These are phyloP conservation scores for Hippocampus comes DNA, from an alignment of 2,113 vertebrate species.

Conservation along the genomic window DNA sequence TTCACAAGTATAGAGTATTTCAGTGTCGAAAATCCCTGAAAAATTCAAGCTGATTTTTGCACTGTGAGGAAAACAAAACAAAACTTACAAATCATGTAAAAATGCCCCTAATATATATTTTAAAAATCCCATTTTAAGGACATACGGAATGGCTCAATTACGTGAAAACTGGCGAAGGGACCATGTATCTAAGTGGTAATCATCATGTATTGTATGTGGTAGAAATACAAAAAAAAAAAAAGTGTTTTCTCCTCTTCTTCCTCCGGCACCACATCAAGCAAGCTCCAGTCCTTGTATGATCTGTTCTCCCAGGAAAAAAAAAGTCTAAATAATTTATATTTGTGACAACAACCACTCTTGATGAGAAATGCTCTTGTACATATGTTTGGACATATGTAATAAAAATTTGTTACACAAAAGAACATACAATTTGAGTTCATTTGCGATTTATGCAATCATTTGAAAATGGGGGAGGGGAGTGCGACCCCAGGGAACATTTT, in stretches of 20 bases:
- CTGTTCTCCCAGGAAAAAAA: conserved; percentile 50
- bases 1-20: not conserved
- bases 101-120: not conserved
- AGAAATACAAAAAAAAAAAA: not conserved
- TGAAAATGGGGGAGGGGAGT: no score
- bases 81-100: not conserved
- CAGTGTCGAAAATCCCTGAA: not conserved
- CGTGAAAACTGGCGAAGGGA: conserved; percentile 28
- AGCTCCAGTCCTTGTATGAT: conserved; percentile 52
- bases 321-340: conserved; percentile 95
- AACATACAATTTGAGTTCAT: not conserved
- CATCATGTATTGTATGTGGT: conserved; percentile 5
- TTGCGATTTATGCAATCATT: no score
- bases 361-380: conserved; percentile 92
- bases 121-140: conserved; percentile 28
- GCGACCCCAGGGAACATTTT: no score
- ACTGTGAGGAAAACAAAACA: not conserved
- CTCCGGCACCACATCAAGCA: conserved; percentile 26
- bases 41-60: not conserved
- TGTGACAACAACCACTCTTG: conserved; percentile 91
- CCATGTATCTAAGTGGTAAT: conserved; percentile 25
- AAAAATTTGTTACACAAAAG: conserved; percentile 95
- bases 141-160: conserved; percentile 5
- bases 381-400: conserved; percentile 98
- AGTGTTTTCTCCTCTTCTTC: not conserved